phyloP scores from a whole-genome alignment of 1,140 invertebrate species.

The Anagrus nilaparvatae region DNA sequence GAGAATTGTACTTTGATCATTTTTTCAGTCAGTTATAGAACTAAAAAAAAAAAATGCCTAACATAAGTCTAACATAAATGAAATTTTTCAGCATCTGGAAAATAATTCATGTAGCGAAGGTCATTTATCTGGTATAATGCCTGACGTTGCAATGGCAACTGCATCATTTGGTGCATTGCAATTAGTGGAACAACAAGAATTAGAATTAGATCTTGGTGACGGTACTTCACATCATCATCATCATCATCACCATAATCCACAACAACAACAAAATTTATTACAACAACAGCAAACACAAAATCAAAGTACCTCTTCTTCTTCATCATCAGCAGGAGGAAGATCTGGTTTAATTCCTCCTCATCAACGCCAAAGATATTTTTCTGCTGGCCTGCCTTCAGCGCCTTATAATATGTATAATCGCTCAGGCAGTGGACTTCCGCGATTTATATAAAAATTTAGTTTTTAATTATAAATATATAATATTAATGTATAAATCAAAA shows the following conservation, averaged over 20 bases:
- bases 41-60: neutral
- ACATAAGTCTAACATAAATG: neutral
- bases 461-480: no score
- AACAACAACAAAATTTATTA: conserved; percentile 6
- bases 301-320: conserved; percentile 1
- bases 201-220: conserved; percentile 66
- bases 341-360: conserved; percentile 26
- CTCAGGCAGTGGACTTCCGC: conserved; percentile 33
- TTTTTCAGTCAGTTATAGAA: neutral
- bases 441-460: conserved; percentile 40
- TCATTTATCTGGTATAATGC: conserved; percentile 72
- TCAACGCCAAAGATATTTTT: conserved; percentile 36
- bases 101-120: conserved; percentile 53
- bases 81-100: conserved; percentile 38
- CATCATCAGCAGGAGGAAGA: conserved; percentile 24
- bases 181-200: conserved; percentile 54
- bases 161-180: conserved; percentile 60
- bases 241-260: conserved; percentile 18
- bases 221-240: conserved; percentile 50
- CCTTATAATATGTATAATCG: conserved; percentile 37
- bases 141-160: conserved; percentile 81
- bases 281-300: conserved; percentile 3
- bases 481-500: no score
- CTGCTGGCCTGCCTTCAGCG: conserved; percentile 29
- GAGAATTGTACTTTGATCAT: no score